Evolutionary conservation across 2,888 invertebrate species (phyloP), one percentile per base, ranked within the genome.

Genomic region (Anagyrus pseudococci): DNA sequence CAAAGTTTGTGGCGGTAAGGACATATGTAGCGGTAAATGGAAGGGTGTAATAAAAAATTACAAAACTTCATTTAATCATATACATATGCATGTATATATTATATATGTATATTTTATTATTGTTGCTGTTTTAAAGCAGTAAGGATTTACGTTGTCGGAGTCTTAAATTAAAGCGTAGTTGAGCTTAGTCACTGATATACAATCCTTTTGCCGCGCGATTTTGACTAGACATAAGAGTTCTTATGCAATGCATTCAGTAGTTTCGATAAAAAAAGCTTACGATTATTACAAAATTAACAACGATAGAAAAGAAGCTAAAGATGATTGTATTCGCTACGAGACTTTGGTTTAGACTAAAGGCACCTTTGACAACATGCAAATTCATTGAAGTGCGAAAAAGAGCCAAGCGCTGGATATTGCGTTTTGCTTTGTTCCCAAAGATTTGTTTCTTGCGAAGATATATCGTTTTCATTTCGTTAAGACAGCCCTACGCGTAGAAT

Each of bases 261-360:
- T 56, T 65, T 61, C 52, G 41, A 56, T 56, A 46, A 59, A 62
- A 62, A 58, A 66, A 62, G 15, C 43, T 48, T 66, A 59, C 20
- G 23, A 26, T 62, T 53, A 54, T 62, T 59, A 57, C 57, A 66
- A 59, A 66, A 54, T 66, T 53, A 62, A 66, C 43, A 62, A 62
- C 52, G 56, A 66, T 66, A 58, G 62, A 59, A 58, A 62, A 66
- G 26, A 66, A 66, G 58, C 46, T 40, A 59, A 55, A 61, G 55
- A 62, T 62, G 62, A 66, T 66, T 66, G 62, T 62, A 58, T 57
- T 66, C 59, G 62, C 59, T 62, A 66, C 62, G 46, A 66, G 56
- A 59, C 53, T 58, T 66, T 62, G 62, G 66, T 66, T 59, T 66
- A 66, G 58, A 59, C 66, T 66, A 66, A 66, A 66, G 66, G 66